phyloP scores from a whole-genome alignment of 2,797 vertebrate genomes.

The Syngnathus acus region DNA sequence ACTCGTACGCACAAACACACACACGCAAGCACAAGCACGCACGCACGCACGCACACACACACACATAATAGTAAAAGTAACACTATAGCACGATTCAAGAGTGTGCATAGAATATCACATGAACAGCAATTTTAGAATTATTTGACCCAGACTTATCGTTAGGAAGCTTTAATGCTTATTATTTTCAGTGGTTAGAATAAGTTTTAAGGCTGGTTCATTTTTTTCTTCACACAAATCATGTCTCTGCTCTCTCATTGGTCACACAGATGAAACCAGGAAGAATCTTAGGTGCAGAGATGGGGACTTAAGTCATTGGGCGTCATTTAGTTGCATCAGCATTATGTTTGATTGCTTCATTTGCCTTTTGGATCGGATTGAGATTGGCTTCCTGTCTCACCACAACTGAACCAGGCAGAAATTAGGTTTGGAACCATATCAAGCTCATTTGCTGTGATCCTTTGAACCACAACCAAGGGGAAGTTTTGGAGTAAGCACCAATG shows the following conservation, averaged over 20 bases:
- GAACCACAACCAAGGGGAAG: neutral
- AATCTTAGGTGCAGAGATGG: no score
- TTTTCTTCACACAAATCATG: neutral
- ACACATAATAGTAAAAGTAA: slow-evolving; percentile 8
- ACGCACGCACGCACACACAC: neutral
- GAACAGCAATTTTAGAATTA: neutral
- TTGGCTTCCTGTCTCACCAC: no score
- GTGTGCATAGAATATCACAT: neutral
- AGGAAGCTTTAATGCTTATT: neutral
- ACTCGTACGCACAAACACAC: neutral
- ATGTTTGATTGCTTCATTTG: neutral
- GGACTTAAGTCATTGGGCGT: no score
- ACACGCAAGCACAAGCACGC: neutral
- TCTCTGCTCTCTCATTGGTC: neutral
- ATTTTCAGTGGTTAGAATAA: neutral
- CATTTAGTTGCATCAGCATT: no score
- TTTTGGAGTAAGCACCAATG: neutral
- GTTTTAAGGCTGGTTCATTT: neutral
- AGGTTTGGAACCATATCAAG: neutral
- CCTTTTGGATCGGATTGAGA: neutral
- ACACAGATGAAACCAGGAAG: neutral
- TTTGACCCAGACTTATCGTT: neutral
- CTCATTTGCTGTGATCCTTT: neutral
- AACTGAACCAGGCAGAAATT: neutral
- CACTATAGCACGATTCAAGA: slow-evolving; percentile 5